Base-by-base conservation (phyloP, 1,140 invertebrate genomes). In the Pseudoatta argentina region DNA sequence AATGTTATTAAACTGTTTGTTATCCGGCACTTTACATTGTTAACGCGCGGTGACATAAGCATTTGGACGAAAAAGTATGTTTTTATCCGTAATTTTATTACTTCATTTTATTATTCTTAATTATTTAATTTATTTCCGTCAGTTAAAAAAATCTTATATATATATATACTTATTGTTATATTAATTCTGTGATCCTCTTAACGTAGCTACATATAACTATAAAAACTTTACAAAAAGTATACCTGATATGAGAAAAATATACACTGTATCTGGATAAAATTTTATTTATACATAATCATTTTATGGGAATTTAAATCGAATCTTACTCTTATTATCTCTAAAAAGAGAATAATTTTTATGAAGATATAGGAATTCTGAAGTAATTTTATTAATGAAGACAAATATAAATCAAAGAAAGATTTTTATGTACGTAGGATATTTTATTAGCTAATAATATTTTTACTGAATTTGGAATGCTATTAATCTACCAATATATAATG, bases 1-100 rank as follows among this genome's bases (percentile, higher is more conserved):
- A 44, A 61, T 24, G 24, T 82, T 16, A 48, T 18, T 66, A 39
- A 66, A 21, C 34, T 81, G 44, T 71, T 67, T 79, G 61, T 67
- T 21, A 27, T 34, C 0, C 2, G 0, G 21, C 21, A 24, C 6
- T 69, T 48, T 48, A 6, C 0, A 24, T 51, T 48, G 3, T 34
- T 39, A 18, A 27, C 0, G 14, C 21, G 8, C 6, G 2, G 16
- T 44, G 30, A 57, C 14, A 12, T 53, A 57, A 39, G 48, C 18
- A 51, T 10, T 51, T 21, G 2, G 3, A 51, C 14, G 8, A 64
- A 78, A 51, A 53, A 57, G 44, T 27, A 4, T n/a, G 3, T 57
- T 10, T n/a, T n/a, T 18, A n/a, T n/a, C 16, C 18, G 55, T 2
- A 57, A 57, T 57, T n/a, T 57, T 57, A 21, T 57, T 57, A 21